Base-by-base conservation (phyloP, 2,113 vertebrate genomes). In the Condylura cristata region DNA sequence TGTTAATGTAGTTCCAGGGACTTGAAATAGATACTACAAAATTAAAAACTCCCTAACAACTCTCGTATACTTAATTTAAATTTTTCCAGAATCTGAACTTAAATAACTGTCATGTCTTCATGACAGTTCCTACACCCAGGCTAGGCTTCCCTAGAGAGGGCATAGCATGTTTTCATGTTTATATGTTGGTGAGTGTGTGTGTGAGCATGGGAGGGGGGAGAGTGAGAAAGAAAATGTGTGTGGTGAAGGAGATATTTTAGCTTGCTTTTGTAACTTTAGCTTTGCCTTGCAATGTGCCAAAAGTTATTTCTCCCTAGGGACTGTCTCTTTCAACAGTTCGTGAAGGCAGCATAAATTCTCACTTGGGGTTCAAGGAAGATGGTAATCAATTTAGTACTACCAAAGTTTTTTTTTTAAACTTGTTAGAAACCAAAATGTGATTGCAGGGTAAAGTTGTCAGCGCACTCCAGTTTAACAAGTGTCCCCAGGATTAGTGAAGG, bases 401-500 rank as follows among this genome's bases (percentile, higher is more conserved):
- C 96, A 96, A 97, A 97, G 96, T 97, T 95, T 97, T 46, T 83
- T 76, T 87, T 72, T 91, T 78, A 4, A 90, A 95, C 94, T 95
- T 96, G 97, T 98, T 97, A 97, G 98, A 97, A 98, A 86, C 98
- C 92, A 96, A 97, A 98, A 97, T 91, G 97, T 20, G 46, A 96
- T 96, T 85, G 84, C 90, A 41, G 53, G 97, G 95, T 96, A 92
- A 96, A 98, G 97, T 97, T 96, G 90, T 97, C 96, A 98, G 97
- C 94, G 74, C 94, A 93, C 95, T 97, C 66, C 90, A 97, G 95
- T 98, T 98, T 98, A 98, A 98, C 97, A 98, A 98, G 98, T 98
- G 98, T 97, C 98, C 72, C 71, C 96, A 96, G 98, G 99, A 99
- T 99, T 99, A 99, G 98, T 97, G 96, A 97, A 95, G 98, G 97